Evolutionary conservation across 2,888 invertebrate species (phyloP).

Genomic region (Drosophila picticornis): DNA sequence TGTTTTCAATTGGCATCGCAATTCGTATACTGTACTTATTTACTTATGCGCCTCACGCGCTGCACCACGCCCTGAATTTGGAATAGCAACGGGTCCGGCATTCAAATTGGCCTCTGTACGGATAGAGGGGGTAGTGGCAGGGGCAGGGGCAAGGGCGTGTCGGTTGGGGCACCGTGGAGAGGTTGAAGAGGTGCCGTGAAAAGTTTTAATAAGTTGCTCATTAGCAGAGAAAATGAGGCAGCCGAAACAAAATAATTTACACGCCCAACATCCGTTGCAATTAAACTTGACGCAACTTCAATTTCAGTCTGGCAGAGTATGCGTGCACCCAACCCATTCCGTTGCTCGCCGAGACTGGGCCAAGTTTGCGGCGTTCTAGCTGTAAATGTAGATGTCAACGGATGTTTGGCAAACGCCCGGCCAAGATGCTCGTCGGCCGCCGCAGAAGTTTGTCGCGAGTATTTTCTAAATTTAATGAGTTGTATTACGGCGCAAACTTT

Average conservation of each 20-base stretch:
- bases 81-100: conserved; percentile 14
- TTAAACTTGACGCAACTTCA: conserved; percentile 68
- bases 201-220: conserved; percentile 79
- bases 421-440: conserved; percentile 46
- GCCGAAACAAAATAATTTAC: conserved; percentile 76
- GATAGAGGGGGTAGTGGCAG: neutral
- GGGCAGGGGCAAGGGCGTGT: neutral
- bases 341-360: conserved; percentile 13
- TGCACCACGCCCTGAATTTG: conserved; percentile 14
- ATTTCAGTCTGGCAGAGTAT: conserved; percentile 31
- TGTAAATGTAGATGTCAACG: conserved; percentile 78
- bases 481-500: conserved; percentile 70
- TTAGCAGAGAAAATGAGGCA: conserved; percentile 75
- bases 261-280: conserved; percentile 77
- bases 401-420: conserved; percentile 57
- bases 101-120: conserved; percentile 47
- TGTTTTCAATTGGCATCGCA: conserved; percentile 67
- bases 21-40: conserved; percentile 41
- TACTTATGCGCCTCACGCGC: conserved; percentile 69
- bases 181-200: conserved; percentile 15
- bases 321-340: neutral
- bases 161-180: too few species aligned
- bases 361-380: conserved; percentile 52
- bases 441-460: conserved; percentile 67
- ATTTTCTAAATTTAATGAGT: conserved; percentile 80